Evolutionary conservation across 2,888 invertebrate species (phyloP), one percentile per base, ranked within the genome.

Genomic region (Neria commutata): DNA sequence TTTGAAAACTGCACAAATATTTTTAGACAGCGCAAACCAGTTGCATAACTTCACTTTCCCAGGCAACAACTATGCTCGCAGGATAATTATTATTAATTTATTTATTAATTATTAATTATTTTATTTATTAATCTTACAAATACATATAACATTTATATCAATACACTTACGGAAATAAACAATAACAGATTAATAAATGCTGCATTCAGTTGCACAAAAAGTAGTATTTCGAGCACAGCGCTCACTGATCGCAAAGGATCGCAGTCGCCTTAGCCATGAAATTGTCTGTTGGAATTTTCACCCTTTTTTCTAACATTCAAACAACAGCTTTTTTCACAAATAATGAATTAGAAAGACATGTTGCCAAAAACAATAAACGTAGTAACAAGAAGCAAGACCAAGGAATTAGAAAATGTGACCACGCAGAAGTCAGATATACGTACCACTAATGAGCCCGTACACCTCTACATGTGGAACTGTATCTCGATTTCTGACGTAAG

Each of bases 311-410:
- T 42, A 25, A 10, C 8, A 14, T 49, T 26, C 26, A 26, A 5
- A 17, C n/a, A 14, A n/a, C 11, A 14, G 11, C 21, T 14, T 6
- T 16, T 25, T 16, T 24, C 24, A 34, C 23, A 45, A 59, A 60
- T 64, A 67, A 69, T 69, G 62, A 65, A 54, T 63, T 64, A 60
- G 46, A 58, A 63, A 62, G 47, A 66, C 63, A n/a, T 16, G 14
- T 14, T 49, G 55, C 56, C 64, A 61, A 64, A 66, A 53, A 54
- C 58, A 64, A 66, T 68, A n/a, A 65, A 67, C 70, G 70, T 70
- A 66, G 62, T 65, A 65, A 69, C 72, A 73, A 73, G 71, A 71
- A 72, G 70, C 67, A n/a, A n/a, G n/a, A n/a, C n/a, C n/a, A n/a
- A n/a, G n/a, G n/a, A n/a, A n/a, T n/a, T n/a, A n/a, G n/a, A n/a